phyloP scores from a whole-genome alignment of 1,140 invertebrate genomes.

The Cydia amplana region DNA sequence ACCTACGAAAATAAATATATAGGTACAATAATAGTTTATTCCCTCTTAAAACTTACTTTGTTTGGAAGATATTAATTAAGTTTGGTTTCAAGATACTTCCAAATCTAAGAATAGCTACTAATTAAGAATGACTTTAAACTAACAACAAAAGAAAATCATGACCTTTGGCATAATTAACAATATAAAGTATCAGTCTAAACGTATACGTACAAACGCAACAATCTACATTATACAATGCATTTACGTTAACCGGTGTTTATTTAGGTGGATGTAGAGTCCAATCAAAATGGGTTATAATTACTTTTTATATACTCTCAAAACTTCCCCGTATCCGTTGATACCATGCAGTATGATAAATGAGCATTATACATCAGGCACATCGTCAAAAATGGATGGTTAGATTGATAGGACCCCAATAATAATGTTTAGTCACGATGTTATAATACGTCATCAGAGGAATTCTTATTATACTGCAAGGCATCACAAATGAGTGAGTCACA shows the following conservation, averaged over 20 bases:
- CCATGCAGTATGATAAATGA: background rate
- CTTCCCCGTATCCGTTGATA: background rate
- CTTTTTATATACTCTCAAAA: too few species aligned
- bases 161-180: constrained; percentile 32
- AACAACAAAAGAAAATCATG: constrained; percentile 26
- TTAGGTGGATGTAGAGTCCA: background rate
- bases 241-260: background rate
- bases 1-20: constrained; percentile 5
- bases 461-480: background rate
- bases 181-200: constrained; percentile 27
- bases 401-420: background rate
- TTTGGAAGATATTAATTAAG: constrained; percentile 10
- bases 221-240: constrained; percentile 11
- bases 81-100: background rate
- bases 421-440: background rate
- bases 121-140: constrained; percentile 21
- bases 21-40: background rate
- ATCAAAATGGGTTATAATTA: background rate
- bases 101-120: constrained; percentile 8
- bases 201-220: constrained; percentile 21
- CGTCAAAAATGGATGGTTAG: background rate
- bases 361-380: background rate
- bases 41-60: constrained; percentile 1
- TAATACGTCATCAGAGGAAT: background rate
- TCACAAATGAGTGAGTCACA: background rate